Base-by-base conservation (phyloP, 2,888 invertebrate genomes). In the Nomada ferruginata region DNA sequence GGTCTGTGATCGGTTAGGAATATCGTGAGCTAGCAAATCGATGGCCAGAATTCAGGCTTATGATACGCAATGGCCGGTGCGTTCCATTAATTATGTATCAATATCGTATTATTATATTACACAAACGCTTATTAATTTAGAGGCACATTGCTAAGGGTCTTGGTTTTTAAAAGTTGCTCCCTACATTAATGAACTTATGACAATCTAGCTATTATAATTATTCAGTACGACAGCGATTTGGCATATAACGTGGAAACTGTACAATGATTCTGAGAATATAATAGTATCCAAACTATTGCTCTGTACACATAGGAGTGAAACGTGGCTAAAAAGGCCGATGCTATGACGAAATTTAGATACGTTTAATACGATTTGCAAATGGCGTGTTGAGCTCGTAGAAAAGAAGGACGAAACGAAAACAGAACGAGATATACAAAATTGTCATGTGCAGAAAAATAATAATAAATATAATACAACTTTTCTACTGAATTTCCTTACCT, bases 71-170 rank as follows among this genome's bases (percentile, higher is more conserved):
- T 83, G 87, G 80, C 89, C 85, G 74, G 83, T 89, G 84, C 84
- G 79, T 79, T 87, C 79, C 89, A 68, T 89, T 87, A 86, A 87
- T 88, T 85, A 87, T 83, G 86, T 89, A 89, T 90, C 83, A 84
- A 89, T 90, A 85, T 85, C 84, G 83, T 89, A 90, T 89, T 84
- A 86, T 90, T 90, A 91, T 89, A 89, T 90, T 92, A 91, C 90
- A 91, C 84, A 91, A 91, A 92, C 90, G 90, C 92, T 93, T 93
- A 92, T 92, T 88, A 92, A 92, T 93, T 93, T 93, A 93, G 93
- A 93, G 93, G 93, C 93, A 93, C 93, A 92, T 93, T 90, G 91
- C 93, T 92, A 93, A 93, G 92, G 93, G 93, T 93, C 89, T 92
- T 90, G 90, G 90, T 92, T 90, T 87, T 91, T 88, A 89, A 89